These are phyloP conservation scores for Neomorphus geoffroyi DNA, from an alignment of 2,797 vertebrate species.

Conservation along the genomic window DNA sequence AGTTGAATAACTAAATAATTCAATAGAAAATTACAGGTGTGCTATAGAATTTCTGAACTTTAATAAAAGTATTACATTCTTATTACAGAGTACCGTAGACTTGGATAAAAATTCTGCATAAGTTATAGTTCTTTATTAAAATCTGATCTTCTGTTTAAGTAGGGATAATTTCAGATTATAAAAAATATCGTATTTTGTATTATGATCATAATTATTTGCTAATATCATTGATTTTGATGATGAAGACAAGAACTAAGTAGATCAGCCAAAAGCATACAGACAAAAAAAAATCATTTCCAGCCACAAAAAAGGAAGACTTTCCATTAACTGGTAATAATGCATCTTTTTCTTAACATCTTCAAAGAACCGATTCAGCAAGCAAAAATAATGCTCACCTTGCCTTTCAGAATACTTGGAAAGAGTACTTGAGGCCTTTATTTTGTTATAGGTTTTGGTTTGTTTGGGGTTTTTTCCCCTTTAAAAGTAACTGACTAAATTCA, in stretches of 20 bases:
- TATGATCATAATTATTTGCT: slow-evolving; percentile 21
- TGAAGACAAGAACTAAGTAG: neutral
- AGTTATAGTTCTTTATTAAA: neutral
- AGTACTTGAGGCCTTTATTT: neutral
- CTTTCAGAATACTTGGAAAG: neutral
- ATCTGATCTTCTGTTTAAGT: neutral
- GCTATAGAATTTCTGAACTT: slow-evolving; percentile 50
- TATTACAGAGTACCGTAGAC: neutral
- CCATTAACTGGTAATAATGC: neutral
- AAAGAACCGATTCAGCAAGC: neutral
- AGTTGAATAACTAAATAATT: slow-evolving; percentile 52
- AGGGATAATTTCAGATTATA: neutral
- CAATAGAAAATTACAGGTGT: slow-evolving; percentile 36
- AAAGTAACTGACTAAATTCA: neutral
- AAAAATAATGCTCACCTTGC: neutral
- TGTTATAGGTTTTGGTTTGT: neutral
- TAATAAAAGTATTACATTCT: slow-evolving; percentile 29
- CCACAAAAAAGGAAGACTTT: neutral
- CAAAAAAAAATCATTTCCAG: neutral
- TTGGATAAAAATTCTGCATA: slow-evolving; percentile 5
- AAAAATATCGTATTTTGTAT: neutral
- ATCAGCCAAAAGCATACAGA: neutral
- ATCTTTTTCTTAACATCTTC: neutral
- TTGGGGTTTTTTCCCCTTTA: neutral
- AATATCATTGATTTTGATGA: neutral